Evolutionary conservation across 2,113 vertebrate species (phyloP).

Genomic region (Elephas maximus): DNA sequence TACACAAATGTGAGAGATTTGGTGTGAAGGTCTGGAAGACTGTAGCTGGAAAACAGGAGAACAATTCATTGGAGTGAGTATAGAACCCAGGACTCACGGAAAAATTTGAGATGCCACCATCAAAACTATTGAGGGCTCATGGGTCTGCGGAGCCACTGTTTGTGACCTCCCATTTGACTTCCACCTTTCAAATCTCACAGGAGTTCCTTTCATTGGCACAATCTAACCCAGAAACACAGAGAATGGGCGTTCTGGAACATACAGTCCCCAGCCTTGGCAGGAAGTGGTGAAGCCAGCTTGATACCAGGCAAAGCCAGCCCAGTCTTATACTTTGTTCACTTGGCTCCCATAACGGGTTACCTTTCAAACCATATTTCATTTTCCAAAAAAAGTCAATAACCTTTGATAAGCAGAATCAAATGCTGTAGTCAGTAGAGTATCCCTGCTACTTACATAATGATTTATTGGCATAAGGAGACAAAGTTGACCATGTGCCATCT

Average conservation of each 20-base stretch:
- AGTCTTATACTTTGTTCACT: neutral
- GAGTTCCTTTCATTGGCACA: neutral
- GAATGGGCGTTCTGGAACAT: neutral
- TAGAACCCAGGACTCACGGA: neutral
- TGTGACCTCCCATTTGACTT: neutral
- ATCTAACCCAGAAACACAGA: neutral
- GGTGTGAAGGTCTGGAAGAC: neutral
- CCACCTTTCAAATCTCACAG: neutral
- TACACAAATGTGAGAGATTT: neutral
- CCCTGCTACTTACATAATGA: neutral
- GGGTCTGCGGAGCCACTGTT: neutral
- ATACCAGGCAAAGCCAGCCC: neutral
- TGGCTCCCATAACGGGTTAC: neutral
- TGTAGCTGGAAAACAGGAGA: neutral
- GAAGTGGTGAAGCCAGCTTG: too few relatives aligned
- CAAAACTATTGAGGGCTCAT: neutral
- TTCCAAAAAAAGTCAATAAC: neutral
- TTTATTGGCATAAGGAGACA: neutral
- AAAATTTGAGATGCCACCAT: neutral
- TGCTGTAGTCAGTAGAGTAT: neutral
- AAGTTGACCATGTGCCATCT: neutral
- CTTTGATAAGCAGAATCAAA: neutral
- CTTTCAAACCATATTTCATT: neutral
- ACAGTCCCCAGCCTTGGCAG: neutral
- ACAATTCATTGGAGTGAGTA: too few relatives aligned